Percentiles rank a stretch among this genome's conserved stretches.
Evolutionary conservation across 2,113 vertebrate species (phyloP).

Genomic region (Peromyscus californicus): DNA sequence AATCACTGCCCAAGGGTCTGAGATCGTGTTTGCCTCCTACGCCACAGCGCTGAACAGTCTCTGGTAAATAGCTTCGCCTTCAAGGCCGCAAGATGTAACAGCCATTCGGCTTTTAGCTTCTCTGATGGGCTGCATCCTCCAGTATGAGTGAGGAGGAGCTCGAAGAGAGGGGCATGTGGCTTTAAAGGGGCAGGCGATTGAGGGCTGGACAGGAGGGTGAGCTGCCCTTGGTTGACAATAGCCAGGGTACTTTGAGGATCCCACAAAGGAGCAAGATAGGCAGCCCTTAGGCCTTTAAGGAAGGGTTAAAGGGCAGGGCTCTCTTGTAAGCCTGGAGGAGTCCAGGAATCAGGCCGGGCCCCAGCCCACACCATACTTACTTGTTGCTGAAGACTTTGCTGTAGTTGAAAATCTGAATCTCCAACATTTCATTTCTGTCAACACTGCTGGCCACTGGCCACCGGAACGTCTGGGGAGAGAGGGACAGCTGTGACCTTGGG

Average conservation of each 20-base stretch:
- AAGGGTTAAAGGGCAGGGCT: neutral
- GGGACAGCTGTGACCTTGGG: neutral
- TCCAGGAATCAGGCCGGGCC: neutral
- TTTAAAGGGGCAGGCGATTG: neutral
- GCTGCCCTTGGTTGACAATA: neutral
- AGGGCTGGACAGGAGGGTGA: neutral
- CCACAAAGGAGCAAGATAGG: neutral
- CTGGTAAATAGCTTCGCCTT: neutral
- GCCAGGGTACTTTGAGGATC: neutral
- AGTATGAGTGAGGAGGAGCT: neutral
- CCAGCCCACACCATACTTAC: conserved; percentile 82
- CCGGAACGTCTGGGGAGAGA: conserved; percentile 91
- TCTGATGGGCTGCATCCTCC: neutral
- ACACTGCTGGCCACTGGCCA: conserved; percentile 95
- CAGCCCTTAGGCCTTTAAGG: neutral
- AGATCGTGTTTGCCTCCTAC: neutral
- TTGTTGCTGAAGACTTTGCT: conserved; percentile 99
- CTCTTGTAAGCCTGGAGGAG: neutral
- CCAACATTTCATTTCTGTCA: conserved; percentile 94
- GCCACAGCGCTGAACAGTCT: neutral
- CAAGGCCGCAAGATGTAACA: neutral
- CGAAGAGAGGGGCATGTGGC: neutral
- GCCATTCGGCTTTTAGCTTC: neutral
- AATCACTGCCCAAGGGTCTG: neutral
- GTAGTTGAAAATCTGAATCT: conserved; percentile 98